Percentiles rank a stretch among this genome's conserved stretches.
Conservation (phyloP, 2,113 vertebrate genomes). For the Eolophus roseicapilla region DNA sequence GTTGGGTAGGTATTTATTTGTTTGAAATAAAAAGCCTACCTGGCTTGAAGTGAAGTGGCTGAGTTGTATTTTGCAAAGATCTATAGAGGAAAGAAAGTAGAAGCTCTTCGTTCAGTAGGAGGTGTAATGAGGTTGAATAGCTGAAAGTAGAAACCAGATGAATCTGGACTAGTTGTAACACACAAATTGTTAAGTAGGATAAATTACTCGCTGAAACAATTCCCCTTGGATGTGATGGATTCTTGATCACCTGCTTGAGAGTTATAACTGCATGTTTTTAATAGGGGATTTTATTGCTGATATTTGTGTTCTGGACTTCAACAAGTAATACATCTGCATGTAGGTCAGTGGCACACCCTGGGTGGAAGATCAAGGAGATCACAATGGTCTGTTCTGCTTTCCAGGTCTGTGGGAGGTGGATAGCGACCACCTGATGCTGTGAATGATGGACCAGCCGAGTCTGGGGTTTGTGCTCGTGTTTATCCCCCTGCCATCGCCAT, state of each 20-base stretch:
- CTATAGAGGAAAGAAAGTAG: background rate
- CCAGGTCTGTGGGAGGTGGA: background rate
- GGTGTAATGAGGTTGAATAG: background rate
- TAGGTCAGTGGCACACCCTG: background rate
- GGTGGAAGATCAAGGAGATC: background rate
- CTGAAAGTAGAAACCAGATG: constrained; percentile 7
- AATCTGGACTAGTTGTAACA: constrained; percentile 21
- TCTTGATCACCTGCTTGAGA: background rate
- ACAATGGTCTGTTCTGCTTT: background rate
- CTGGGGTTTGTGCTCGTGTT: background rate
- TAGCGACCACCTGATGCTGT: background rate
- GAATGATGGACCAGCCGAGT: background rate
- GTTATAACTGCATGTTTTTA: background rate
- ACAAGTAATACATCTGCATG: accelerated
- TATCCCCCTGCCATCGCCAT: background rate
- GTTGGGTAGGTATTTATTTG: background rate
- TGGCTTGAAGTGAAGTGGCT: background rate
- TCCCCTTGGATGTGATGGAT: background rate
- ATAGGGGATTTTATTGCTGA: background rate
- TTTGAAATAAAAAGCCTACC: background rate
- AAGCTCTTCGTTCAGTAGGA: background rate
- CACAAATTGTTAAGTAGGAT: background rate
- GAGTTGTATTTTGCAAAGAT: background rate
- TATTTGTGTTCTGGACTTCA: background rate
- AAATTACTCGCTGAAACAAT: background rate